Conservation (phyloP, 37 sponge, comb jelly and placozoan genomes). For the Amphimedon queenslandica region DNA sequence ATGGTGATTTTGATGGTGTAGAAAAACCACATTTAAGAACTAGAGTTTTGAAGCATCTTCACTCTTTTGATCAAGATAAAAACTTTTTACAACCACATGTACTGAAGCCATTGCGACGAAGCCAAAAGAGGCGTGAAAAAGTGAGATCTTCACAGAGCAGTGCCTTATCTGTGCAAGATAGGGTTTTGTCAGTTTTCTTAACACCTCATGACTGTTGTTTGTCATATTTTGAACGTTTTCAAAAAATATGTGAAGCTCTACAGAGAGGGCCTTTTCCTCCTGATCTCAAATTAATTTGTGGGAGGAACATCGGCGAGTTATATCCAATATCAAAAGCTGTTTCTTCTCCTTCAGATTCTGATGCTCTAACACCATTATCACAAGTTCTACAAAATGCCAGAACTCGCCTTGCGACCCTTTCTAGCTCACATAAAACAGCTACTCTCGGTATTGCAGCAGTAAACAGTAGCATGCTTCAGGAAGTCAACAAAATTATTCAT, state of each 20-base stretch:
- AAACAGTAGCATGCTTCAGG: constrained; percentile 31
- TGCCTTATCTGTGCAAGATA: not conserved
- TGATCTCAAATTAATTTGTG: not conserved
- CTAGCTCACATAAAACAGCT: not conserved
- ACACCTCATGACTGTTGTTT: not conserved
- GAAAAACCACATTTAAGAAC: not conserved
- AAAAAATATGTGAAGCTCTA: not conserved
- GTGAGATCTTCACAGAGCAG: not conserved
- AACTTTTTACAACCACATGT: not conserved
- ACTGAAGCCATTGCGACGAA: not conserved
- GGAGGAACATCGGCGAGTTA: not conserved
- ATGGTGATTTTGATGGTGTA: too few species aligned
- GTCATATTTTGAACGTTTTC: not conserved
- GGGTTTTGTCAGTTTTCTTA: not conserved
- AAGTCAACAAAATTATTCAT: constrained; percentile 14
- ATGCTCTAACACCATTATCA: not conserved
- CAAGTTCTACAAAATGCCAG: not conserved
- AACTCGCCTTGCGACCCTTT: not conserved
- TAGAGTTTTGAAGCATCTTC: not conserved
- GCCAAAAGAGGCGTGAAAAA: not conserved
- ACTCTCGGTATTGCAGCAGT: not conserved
- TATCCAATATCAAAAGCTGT: not conserved
- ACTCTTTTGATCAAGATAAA: too few species aligned
- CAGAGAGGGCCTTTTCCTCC: not conserved
- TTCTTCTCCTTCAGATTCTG: not conserved